These are phyloP conservation scores for Pionites leucogaster DNA, from an alignment of 2,113 vertebrate genomes.

Conservation along the genomic window DNA sequence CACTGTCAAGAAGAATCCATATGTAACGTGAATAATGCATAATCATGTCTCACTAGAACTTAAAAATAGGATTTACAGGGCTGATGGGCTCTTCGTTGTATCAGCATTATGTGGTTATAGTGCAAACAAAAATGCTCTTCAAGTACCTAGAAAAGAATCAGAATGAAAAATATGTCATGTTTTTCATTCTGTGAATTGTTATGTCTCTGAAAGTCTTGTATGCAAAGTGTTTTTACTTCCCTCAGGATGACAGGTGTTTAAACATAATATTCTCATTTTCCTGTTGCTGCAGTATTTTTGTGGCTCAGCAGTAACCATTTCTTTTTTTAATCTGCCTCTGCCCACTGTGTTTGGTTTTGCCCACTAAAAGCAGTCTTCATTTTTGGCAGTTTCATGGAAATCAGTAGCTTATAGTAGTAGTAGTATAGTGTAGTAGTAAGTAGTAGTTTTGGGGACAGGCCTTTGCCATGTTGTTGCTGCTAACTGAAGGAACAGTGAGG, in stretches of 20 bases:
- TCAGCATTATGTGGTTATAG: neutral
- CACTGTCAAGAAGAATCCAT: neutral
- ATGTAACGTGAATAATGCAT: neutral
- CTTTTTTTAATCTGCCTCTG: neutral
- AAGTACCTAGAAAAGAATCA: neutral
- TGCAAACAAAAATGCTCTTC: neutral
- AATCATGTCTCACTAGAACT: neutral
- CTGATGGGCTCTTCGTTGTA: neutral
- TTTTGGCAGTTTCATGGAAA: neutral
- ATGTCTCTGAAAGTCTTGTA: neutral
- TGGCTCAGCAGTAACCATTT: neutral
- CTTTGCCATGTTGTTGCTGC: fast-evolving
- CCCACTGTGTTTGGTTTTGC: neutral
- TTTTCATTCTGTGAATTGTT: constrained; percentile 27
- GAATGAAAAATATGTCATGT: neutral
- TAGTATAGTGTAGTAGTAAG: too few relatives aligned
- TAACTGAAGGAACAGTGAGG: neutral
- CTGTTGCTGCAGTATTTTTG: neutral
- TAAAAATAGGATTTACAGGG: neutral
- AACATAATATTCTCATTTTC: neutral
- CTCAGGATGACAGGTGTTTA: neutral
- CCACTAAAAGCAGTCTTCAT: neutral
- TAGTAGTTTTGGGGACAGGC: neutral
- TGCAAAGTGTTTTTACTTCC: constrained; percentile 15
- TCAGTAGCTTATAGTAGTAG: neutral